Conservation (phyloP, 1,140 invertebrate species). For the Heliothis subflexa region DNA sequence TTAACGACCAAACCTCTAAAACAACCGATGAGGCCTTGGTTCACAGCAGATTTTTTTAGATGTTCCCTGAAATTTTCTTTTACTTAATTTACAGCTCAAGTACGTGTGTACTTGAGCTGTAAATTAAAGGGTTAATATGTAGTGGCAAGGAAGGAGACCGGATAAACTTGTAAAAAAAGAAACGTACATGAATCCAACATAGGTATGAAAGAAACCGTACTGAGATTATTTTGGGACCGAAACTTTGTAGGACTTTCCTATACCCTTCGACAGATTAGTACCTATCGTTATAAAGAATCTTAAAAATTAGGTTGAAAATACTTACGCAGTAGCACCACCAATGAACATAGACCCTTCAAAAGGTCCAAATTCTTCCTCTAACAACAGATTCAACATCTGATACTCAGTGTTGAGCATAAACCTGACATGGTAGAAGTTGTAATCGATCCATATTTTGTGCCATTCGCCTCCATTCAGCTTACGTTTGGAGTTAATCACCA, state of each 20-base stretch:
- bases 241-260: no score
- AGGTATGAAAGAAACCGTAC: not conserved
- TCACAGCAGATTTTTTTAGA: conserved; percentile 92
- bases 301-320: conserved; percentile 8
- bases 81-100: not conserved
- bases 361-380: conserved; percentile 95
- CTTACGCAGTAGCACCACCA: conserved; percentile 95
- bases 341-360: conserved; percentile 97
- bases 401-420: conserved; percentile 96
- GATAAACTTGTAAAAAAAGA: no score
- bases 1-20: conserved; percentile 97
- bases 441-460: conserved; percentile 98
- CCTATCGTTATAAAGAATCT: no score
- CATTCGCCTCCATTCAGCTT: conserved; percentile 96
- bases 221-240: not conserved
- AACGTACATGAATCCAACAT: no score
- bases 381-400: conserved; percentile 93
- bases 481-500: conserved; percentile 92
- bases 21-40: conserved; percentile 96
- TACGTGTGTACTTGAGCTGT: not conserved
- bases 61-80: conserved; percentile 88
- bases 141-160: no score
- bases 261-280: no score
- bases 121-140: no score
- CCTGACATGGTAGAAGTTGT: conserved; percentile 96